Percentiles rank a stretch among this genome's conserved stretches.
Evolutionary conservation across 2,888 invertebrate species (phyloP).

Genomic region (Bugulina stolonifera): DNA sequence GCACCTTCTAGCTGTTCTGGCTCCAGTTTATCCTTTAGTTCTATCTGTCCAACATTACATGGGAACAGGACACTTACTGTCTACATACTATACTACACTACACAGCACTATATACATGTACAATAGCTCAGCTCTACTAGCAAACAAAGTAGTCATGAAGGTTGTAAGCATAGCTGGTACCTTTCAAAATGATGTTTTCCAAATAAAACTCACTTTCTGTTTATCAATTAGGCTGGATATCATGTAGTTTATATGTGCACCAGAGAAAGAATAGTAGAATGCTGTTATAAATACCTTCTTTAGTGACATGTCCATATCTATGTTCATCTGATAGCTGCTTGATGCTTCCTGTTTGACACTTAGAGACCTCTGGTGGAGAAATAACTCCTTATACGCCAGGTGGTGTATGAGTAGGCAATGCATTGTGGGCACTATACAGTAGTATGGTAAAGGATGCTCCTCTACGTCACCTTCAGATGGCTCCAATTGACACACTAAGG

Average conservation of each 20-base stretch:
- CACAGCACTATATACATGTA: too few relatives aligned
- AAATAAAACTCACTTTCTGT: too few relatives aligned
- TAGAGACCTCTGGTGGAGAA: background rate
- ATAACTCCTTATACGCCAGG: background rate
- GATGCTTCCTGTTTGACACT: background rate
- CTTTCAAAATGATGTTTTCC: too few relatives aligned
- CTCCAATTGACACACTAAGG: slow-evolving; percentile 1
- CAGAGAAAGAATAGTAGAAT: background rate
- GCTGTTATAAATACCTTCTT: background rate
- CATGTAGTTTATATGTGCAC: too few relatives aligned
- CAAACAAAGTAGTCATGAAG: too few relatives aligned
- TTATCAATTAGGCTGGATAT: too few relatives aligned
- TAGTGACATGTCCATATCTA: background rate
- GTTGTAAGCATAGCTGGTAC: too few relatives aligned
- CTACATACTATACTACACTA: background rate
- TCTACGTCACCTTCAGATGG: background rate
- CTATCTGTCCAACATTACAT: background rate
- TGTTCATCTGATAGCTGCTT: background rate
- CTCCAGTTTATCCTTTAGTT: background rate
- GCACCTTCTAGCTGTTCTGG: background rate
- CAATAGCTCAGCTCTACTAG: too few relatives aligned
- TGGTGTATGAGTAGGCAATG: slow-evolving; percentile 2
- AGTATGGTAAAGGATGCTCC: slow-evolving; percentile 1
- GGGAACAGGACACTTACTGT: background rate
- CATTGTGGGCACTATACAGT: slow-evolving; percentile 1